These are phyloP conservation scores for Synanceia verrucosa DNA, from an alignment of 2,797 vertebrate species.

Conservation along the genomic window DNA sequence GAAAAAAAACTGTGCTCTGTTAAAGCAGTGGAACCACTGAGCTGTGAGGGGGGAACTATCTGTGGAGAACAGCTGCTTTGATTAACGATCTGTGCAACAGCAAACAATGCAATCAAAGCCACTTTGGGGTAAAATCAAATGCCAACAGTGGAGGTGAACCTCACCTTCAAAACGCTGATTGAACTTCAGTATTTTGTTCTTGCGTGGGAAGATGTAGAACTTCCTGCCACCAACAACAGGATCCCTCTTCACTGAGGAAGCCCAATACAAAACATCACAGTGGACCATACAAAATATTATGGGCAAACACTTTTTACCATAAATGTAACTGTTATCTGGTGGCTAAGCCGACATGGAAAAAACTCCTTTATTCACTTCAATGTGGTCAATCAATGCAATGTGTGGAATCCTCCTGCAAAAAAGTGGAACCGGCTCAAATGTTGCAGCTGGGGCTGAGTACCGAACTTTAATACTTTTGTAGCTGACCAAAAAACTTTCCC, in stretches of 20 bases:
- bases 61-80: slow-evolving; percentile 9
- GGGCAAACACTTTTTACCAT: neutral
- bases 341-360: neutral
- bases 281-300: neutral
- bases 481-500: too few species aligned
- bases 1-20: neutral
- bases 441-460: too few species aligned
- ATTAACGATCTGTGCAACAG: neutral
- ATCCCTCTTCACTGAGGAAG: neutral
- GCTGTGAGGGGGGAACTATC: neutral
- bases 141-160: neutral
- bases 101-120: neutral
- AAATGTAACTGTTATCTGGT: neutral
- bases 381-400: neutral
- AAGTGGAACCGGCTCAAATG: neutral
- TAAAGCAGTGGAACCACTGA: neutral
- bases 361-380: neutral
- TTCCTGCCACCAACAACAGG: neutral
- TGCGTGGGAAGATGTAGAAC: neutral
- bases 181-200: neutral
- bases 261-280: neutral
- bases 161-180: neutral
- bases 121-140: too few species aligned
- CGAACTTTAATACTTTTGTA: too few species aligned
- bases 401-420: neutral